Evolutionary conservation across 2,113 vertebrate genomes (phyloP).

Genomic region (Struthidea cinerea): DNA sequence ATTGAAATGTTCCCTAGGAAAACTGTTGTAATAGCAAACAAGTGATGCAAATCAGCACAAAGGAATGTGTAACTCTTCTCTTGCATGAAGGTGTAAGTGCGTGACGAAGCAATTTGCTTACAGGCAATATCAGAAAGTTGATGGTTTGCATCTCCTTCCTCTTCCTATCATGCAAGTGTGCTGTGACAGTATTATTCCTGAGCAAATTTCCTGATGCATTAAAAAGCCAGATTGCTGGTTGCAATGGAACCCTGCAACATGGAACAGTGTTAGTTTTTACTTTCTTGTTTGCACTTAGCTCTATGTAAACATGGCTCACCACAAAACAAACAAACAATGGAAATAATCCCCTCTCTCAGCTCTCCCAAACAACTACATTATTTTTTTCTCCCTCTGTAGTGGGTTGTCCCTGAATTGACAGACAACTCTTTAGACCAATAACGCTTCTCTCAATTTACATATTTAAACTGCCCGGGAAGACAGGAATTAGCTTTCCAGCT

Average conservation of each 20-base stretch:
- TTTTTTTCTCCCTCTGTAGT: neutral
- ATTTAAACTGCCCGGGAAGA: too few species aligned
- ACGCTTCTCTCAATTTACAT: too few species aligned
- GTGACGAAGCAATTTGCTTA: neutral
- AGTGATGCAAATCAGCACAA: neutral
- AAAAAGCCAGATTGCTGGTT: neutral
- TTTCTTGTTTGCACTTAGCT: neutral
- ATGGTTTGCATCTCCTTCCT: neutral
- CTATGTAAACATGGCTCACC: rapidly evolving
- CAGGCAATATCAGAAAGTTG: neutral
- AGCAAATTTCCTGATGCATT: neutral
- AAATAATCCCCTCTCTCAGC: neutral
- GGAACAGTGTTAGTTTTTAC: neutral
- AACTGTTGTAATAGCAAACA: neutral
- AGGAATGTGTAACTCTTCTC: neutral
- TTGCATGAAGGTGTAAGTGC: neutral
- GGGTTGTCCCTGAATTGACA: too few species aligned
- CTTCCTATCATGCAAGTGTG: neutral
- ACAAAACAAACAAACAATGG: neutral
- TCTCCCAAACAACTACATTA: neutral
- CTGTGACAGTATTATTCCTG: neutral
- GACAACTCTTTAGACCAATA: too few species aligned
- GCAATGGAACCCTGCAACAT: neutral
- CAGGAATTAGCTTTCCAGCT: too few species aligned
- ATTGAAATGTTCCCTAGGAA: neutral